These are phyloP conservation scores for Asarcornis scutulata DNA, from an alignment of 2,113 vertebrate species.

Conservation along the genomic window DNA sequence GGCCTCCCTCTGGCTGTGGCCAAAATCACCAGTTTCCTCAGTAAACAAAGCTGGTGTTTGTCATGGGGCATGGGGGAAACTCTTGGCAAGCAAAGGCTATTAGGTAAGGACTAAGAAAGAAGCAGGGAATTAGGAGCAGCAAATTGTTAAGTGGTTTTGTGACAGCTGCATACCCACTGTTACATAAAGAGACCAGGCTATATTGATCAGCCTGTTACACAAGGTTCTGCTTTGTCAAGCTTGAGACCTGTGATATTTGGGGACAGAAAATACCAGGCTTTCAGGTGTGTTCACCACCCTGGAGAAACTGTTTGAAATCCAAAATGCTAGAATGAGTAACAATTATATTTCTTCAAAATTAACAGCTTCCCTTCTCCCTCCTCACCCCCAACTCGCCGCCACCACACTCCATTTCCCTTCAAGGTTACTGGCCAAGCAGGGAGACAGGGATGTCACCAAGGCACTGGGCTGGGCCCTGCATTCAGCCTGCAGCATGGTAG, in stretches of 20 bases:
- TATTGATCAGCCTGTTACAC: background rate
- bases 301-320: background rate
- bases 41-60: background rate
- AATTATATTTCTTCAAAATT: background rate
- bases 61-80: fast-evolving
- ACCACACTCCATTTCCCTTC: background rate
- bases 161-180: background rate
- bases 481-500: background rate
- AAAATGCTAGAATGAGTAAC: background rate
- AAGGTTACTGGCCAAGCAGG: background rate
- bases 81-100: background rate
- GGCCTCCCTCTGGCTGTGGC: background rate
- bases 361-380: background rate
- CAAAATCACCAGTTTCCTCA: background rate
- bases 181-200: background rate
- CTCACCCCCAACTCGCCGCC: background rate
- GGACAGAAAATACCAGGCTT: background rate
- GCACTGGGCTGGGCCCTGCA: background rate
- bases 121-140: conserved; percentile 1
- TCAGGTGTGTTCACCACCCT: background rate
- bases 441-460: background rate
- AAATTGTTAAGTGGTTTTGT: background rate
- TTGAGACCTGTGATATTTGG: fast-evolving
- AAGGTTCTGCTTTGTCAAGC: background rate
- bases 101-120: background rate